Conservation (phyloP, 2,797 vertebrate species). For the Helicolenus hilgendorfi region DNA sequence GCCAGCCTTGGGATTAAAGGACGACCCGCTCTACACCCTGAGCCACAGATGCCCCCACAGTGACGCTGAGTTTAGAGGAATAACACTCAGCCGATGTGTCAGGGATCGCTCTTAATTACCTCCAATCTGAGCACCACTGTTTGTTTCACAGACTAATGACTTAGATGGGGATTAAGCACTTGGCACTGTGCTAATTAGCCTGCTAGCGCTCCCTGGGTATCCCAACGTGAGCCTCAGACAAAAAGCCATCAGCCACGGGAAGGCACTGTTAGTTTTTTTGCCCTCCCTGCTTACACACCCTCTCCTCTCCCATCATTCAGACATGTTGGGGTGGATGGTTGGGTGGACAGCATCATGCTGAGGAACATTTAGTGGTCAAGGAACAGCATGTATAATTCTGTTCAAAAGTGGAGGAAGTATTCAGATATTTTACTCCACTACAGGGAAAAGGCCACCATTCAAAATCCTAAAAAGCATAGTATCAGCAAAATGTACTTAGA, state of each 20-base stretch:
- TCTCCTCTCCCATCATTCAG: neutral
- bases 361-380: neutral
- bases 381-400: neutral
- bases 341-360: neutral
- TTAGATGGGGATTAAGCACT: constrained; percentile 79
- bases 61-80: constrained; percentile 45
- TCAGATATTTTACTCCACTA: neutral
- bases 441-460: neutral
- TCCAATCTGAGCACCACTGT: constrained; percentile 69
- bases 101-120: constrained; percentile 81
- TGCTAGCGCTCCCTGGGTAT: constrained; percentile 56
- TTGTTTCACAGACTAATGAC: constrained; percentile 76
- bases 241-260: constrained; percentile 43
- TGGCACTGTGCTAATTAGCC: constrained; percentile 77
- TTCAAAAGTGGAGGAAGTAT: neutral
- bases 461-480: neutral
- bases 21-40: neutral
- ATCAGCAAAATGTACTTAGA: neutral
- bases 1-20: neutral
- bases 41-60: neutral
- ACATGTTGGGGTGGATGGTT: neutral
- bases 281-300: neutral
- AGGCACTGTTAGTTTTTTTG: constrained; percentile 1
- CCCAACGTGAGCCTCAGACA: constrained; percentile 42
- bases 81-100: constrained; percentile 64